phyloP scores from a whole-genome alignment of 2,888 invertebrate genomes.

The Eudasyphora cyanicolor region DNA sequence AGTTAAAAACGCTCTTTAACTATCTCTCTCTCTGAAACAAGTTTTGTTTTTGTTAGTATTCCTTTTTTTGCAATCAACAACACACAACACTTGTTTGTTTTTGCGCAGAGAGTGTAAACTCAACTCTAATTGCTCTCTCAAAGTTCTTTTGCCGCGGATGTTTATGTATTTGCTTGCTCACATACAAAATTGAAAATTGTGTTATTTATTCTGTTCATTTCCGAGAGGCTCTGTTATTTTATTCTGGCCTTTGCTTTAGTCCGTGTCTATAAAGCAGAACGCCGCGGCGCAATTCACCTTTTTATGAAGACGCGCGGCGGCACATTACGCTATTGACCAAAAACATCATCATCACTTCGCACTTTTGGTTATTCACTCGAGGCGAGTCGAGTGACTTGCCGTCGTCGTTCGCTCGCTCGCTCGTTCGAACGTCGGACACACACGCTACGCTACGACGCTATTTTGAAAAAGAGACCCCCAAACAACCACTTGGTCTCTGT shows the following conservation, averaged over 20 bases:
- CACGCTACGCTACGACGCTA: neutral
- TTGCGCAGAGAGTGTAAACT: neutral
- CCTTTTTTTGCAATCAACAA: neutral
- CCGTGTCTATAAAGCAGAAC: too few relatives aligned
- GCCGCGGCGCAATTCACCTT: too few relatives aligned
- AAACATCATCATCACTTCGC: too few relatives aligned
- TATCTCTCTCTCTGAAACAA: neutral
- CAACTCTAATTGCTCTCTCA: neutral
- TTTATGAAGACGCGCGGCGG: too few relatives aligned
- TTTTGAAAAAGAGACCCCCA: conserved; percentile 28
- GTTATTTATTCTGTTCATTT: conserved; percentile 14
- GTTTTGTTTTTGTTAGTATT: too few relatives aligned
- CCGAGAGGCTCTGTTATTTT: conserved; percentile 20
- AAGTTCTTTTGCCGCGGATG: neutral
- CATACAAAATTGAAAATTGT: neutral
- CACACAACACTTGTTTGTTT: neutral
- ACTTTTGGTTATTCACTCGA: neutral
- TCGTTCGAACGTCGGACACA: neutral
- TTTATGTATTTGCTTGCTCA: neutral
- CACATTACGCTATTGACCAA: conserved; percentile 21
- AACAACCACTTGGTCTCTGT: conserved; percentile 37
- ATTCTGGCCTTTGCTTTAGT: conserved; percentile 19
- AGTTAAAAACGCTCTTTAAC: neutral
- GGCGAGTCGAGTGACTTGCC: neutral
- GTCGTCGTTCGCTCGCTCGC: neutral